Percentiles rank a stretch among this genome's conserved stretches.
Evolutionary conservation across 2,113 vertebrate genomes (phyloP).

Genomic region (Thermophis baileyi): DNA sequence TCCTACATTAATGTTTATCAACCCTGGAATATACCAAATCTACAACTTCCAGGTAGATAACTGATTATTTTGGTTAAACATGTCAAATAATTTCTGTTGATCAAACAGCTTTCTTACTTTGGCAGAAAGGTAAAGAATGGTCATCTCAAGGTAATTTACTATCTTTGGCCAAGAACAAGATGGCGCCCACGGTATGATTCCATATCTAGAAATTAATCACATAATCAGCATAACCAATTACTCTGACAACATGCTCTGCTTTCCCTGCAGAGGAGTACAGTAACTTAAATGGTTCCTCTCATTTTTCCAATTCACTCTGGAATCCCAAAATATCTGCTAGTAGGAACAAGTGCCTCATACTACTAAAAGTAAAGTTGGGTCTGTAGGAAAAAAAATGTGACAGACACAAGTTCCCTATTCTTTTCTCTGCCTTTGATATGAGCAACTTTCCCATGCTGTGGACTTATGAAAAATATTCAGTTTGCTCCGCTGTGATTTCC

Average conservation of each 20-base stretch:
- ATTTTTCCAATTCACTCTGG: neutral
- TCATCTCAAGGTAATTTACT: neutral
- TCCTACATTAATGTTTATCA: neutral
- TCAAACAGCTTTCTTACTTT: neutral
- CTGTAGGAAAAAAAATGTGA: neutral
- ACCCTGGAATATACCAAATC: neutral
- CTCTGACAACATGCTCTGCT: neutral
- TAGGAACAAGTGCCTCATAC: neutral
- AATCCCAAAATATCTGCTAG: neutral
- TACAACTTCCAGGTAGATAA: neutral
- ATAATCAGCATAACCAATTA: neutral
- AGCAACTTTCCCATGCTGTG: neutral
- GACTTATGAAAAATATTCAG: neutral
- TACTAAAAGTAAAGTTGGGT: neutral
- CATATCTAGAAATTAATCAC: neutral
- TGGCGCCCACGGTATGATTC: neutral
- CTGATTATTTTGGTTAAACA: neutral
- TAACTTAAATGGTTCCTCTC: neutral
- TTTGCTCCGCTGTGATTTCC: neutral
- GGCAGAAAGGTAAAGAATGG: neutral
- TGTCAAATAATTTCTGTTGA: neutral
- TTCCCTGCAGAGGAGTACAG: neutral
- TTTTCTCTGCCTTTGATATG: neutral
- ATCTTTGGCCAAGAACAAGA: neutral
- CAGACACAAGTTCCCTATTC: neutral